Conservation (phyloP, 64 coral and sea anemone genomes). For the Actinia equina region DNA sequence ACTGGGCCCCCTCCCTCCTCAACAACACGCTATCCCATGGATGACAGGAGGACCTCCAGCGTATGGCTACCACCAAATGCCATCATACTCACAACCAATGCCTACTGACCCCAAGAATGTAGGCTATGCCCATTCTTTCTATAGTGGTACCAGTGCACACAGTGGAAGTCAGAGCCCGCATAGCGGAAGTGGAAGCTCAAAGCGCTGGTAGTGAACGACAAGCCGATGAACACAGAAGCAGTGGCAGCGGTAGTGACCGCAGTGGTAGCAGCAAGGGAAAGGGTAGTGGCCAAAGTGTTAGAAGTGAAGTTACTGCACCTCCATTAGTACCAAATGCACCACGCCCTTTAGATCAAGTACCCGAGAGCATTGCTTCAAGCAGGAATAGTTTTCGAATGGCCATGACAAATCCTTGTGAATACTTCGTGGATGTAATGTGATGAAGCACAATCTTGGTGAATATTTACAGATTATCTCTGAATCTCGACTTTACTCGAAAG, state of each 20-base stretch:
- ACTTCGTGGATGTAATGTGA: slow-evolving; percentile 99
- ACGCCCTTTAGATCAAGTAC: slow-evolving; percentile 93
- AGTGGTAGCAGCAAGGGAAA: slow-evolving; percentile 94
- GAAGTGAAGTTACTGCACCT: slow-evolving; percentile 63
- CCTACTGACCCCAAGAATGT: slow-evolving; percentile 68
- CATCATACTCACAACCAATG: slow-evolving; percentile 55
- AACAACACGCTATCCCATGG: slow-evolving; percentile 73
- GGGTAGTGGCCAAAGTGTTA: slow-evolving; percentile 37
- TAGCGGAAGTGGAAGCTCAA: slow-evolving; percentile 90
- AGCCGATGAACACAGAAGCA: slow-evolving; percentile 68
- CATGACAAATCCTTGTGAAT: slow-evolving; percentile 96
- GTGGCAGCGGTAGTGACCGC: slow-evolving; percentile 89
- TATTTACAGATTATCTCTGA: neutral
- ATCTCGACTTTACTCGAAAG: neutral
- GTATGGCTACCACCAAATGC: slow-evolving; percentile 83
- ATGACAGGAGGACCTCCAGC: slow-evolving; percentile 68
- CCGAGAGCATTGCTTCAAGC: slow-evolving; percentile 87
- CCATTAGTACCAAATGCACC: slow-evolving; percentile 9
- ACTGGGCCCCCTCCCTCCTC: slow-evolving; percentile 79
- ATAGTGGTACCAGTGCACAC: slow-evolving; percentile 70
- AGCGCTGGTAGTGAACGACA: slow-evolving; percentile 70
- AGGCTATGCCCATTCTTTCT: slow-evolving; percentile 83
- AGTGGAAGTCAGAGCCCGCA: slow-evolving; percentile 97
- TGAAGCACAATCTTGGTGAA: neutral
- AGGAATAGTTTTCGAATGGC: slow-evolving; percentile 99